Base-by-base conservation (phyloP, 2,797 vertebrate genomes). In the Melanotaenia maccullochi region DNA sequence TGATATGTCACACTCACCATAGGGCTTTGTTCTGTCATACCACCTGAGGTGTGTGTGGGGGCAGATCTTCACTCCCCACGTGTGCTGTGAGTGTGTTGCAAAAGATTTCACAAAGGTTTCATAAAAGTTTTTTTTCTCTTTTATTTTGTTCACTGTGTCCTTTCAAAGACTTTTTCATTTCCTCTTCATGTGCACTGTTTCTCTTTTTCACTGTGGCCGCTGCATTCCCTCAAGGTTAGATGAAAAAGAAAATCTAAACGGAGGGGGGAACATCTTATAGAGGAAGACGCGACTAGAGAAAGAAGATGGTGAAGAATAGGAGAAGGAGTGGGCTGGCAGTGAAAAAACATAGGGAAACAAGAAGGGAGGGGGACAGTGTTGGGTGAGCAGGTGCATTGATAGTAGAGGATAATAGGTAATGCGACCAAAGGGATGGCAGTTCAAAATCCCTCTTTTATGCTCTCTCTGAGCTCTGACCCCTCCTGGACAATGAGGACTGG, bases 391-490 rank as follows among this genome's bases (percentile, higher is more conserved):
- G 89, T 92, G 89, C 87, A 79, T 76, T 35, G 28, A 78, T 75
- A 77, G 78, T 72, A 70, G 71, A 82, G 83, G 85, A 88, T 90
- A 91, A 91, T 89, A 67, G 83, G 75, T 81, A 88, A 87, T 90
- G 87, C 83, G 80, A 84, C 78, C 69, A 42, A 77, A 71, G 68
- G 73, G 81, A 91, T 83, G 89, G 83, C 58, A 82, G 89, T 90
- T 90, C 75, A 90, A 88, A 44, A 91, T 89, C 85, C 80, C 64
- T 76, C 65, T 79, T 75, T 92, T 86, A 91, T 92, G 86, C 76
- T 77, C 62, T 87, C 32, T 51, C 85, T 83, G 82, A 85, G 82
- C 81, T 68, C 68, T 91, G 89, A 92, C 90, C 89, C 76, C 65
- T 66, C 44, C 7, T 36, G 79, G 80, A 83, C 78, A 79, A 71